A percentile compares a stretch with the other conserved stretches of the same genome.
Evolutionary conservation across 1,140 invertebrate species (phyloP).

Genomic region (Samia ricini): DNA sequence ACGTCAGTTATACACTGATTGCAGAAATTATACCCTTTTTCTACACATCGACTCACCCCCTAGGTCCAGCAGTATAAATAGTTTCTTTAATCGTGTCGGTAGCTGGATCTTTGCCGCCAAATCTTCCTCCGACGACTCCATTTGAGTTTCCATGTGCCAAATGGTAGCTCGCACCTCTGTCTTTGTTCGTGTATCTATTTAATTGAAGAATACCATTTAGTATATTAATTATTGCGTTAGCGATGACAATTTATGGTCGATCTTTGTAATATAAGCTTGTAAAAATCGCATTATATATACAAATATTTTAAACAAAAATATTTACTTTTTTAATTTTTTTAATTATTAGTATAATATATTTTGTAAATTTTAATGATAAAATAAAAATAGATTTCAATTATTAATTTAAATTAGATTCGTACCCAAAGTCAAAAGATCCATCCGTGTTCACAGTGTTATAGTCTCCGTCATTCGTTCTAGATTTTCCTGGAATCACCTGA

Average conservation of each 20-base stretch:
- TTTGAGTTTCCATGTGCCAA: conserved; percentile 79
- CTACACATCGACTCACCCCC: conserved; percentile 76
- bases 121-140: conserved; percentile 81
- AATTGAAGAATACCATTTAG: conserved; percentile 1
- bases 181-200: conserved; percentile 79
- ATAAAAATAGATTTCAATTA: neutral
- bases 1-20: no score
- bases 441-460: conserved; percentile 80
- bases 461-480: conserved; percentile 70
- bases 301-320: no score
- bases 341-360: neutral
- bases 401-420: conserved; percentile 18
- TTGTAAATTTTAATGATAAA: neutral
- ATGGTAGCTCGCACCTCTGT: conserved; percentile 81
- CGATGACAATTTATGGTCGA: neutral
- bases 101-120: conserved; percentile 81
- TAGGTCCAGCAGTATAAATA: conserved; percentile 84
- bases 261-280: neutral
- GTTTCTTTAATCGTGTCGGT: conserved; percentile 82
- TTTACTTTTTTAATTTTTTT: no score
- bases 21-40: neutral
- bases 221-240: neutral
- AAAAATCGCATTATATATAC: neutral
- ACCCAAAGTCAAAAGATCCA: conserved; percentile 83
- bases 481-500: conserved; percentile 68